These are phyloP conservation scores for Automeris io DNA, from an alignment of 2,888 invertebrate species.

Conservation along the genomic window DNA sequence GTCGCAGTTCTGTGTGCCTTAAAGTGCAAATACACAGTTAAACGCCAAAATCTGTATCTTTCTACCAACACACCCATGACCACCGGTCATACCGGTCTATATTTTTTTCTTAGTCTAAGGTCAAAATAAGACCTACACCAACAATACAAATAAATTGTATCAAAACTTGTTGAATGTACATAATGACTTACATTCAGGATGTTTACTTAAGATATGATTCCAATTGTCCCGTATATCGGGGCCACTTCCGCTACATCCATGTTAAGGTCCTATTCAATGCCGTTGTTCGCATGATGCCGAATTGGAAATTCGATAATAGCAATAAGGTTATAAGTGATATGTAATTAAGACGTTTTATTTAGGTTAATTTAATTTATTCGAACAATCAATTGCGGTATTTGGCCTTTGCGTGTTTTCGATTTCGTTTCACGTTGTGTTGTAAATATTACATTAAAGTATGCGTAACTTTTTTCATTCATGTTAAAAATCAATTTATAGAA, in stretches of 20 bases:
- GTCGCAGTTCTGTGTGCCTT: too few relatives aligned
- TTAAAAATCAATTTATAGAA: too few relatives aligned
- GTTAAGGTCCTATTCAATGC: conserved; percentile 43
- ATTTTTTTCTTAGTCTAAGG: too few relatives aligned
- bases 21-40: too few relatives aligned
- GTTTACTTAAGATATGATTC: conserved; percentile 35
- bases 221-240: conserved; percentile 16
- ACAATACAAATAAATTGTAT: background rate
- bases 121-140: conserved; percentile 3
- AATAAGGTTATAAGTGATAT: conserved; percentile 3
- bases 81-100: too few relatives aligned
- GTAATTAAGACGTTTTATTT: background rate
- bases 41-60: too few relatives aligned
- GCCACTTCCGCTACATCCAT: conserved; percentile 34
- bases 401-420: background rate
- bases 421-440: background rate
- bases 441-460: too few relatives aligned
- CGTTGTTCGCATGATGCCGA: conserved; percentile 19
- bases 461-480: too few relatives aligned
- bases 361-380: background rate
- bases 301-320: conserved; percentile 17
- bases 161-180: conserved; percentile 26
- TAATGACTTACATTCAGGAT: conserved; percentile 27
- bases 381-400: background rate
- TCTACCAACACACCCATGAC: too few relatives aligned